These are phyloP conservation scores for Ophioderma brevispina DNA, from an alignment of 35 echinoderm and acorn worm species.

Conservation along the genomic window DNA sequence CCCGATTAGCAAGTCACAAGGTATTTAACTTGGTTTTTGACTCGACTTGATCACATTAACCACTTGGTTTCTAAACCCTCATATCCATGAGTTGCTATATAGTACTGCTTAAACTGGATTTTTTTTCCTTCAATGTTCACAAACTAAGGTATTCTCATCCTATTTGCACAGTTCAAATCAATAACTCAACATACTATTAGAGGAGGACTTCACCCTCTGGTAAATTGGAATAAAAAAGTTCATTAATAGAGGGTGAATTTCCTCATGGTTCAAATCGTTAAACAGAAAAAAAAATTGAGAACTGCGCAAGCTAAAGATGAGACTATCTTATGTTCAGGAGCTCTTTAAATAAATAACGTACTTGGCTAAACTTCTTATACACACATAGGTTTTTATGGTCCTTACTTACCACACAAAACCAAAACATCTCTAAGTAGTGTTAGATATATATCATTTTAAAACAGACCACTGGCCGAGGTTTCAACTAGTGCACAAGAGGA, in stretches of 20 bases:
- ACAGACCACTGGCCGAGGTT: no score
- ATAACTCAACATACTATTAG: no score
- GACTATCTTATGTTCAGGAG: not conserved
- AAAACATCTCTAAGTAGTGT: no score
- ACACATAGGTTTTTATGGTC: constrained; percentile 5
- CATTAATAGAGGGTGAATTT: not conserved
- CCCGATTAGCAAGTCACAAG: no score
- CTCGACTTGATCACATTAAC: not conserved
- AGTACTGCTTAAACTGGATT: not conserved
- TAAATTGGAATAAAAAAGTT: no score
- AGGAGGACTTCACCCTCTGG: no score
- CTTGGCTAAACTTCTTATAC: not conserved
- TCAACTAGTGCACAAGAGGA: no score
- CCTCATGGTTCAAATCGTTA: no score
- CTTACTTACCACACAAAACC: no score
- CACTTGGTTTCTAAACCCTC: not conserved
- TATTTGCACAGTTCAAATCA: not conserved
- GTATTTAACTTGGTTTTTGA: not conserved
- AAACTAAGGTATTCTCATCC: not conserved
- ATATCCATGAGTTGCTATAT: not conserved
- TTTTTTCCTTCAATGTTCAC: no score
- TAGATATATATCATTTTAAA: no score
- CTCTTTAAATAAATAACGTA: not conserved
- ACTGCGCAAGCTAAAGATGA: not conserved
- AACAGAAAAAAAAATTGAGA: not conserved